Percentiles rank a stretch among this genome's conserved stretches.
phyloP scores from a whole-genome alignment of 2,113 vertebrate genomes.

The Sus scrofa region DNA sequence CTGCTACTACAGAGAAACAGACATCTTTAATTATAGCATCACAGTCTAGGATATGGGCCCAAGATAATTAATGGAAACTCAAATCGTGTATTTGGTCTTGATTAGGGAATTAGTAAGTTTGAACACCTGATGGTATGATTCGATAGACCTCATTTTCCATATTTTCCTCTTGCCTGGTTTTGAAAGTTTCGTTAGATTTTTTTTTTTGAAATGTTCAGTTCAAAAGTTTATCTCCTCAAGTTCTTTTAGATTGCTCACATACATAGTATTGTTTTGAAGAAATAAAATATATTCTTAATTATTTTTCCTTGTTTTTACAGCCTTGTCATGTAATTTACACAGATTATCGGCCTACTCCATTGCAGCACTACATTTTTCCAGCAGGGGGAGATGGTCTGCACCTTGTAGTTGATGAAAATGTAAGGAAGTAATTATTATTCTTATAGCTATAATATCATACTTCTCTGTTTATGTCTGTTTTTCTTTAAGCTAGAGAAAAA shows the following conservation, averaged over 20 bases:
- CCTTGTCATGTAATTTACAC: conserved; percentile 99
- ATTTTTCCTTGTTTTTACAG: conserved; percentile 83
- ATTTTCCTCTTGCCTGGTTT: not conserved
- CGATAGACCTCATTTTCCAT: not conserved
- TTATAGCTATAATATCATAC: not conserved
- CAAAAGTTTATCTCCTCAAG: not conserved
- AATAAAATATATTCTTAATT: not conserved
- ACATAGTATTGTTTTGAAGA: not conserved
- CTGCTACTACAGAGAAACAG: not conserved
- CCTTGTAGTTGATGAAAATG: conserved; percentile 98
- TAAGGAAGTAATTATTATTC: conserved; percentile 85
- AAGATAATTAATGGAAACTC: not conserved
- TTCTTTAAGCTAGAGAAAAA: conserved; percentile 21
- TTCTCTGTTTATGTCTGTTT: conserved; percentile 6
- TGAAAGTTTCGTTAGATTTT: not conserved
- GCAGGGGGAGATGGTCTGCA: conserved; percentile 99
- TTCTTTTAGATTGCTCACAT: not conserved
- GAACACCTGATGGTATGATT: not conserved
- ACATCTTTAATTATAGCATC: not conserved
- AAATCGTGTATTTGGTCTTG: not conserved
- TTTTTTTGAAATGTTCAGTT: not conserved
- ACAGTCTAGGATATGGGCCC: not conserved
- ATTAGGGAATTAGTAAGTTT: not conserved
- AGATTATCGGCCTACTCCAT: conserved; percentile 97
- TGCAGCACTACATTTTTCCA: conserved; percentile 99